These are phyloP conservation scores for Biston stratarius DNA, from an alignment of 2,888 invertebrate species.

Conservation along the genomic window DNA sequence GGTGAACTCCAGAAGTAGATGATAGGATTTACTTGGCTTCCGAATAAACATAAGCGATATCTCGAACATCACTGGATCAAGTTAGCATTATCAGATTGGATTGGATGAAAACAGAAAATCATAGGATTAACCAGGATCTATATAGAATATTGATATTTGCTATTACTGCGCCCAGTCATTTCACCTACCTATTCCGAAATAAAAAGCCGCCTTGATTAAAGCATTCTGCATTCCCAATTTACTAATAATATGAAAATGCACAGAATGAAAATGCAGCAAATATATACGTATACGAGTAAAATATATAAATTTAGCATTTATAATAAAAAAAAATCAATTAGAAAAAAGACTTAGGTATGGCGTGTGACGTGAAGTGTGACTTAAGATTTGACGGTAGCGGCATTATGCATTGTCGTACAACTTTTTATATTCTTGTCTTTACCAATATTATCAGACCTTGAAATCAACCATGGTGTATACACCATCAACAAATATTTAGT, in stretches of 20 bases:
- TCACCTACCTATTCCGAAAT: too few relatives aligned
- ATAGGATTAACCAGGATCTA: too few relatives aligned
- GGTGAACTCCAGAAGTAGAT: slow-evolving; percentile 20
- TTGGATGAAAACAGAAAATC: too few relatives aligned
- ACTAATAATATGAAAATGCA: too few relatives aligned
- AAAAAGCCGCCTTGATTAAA: too few relatives aligned
- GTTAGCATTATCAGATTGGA: too few relatives aligned
- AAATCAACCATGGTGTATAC: slow-evolving; percentile 1
- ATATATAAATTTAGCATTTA: not conserved
- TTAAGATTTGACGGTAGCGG: not conserved
- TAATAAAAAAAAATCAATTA: not conserved
- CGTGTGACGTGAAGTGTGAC: too few relatives aligned
- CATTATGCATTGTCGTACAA: not conserved
- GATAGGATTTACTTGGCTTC: slow-evolving; percentile 17
- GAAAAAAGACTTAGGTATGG: too few relatives aligned
- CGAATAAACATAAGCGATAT: slow-evolving; percentile 9
- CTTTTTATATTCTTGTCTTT: not conserved
- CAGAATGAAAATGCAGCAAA: too few relatives aligned
- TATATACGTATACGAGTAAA: not conserved
- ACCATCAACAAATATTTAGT: slow-evolving; percentile 7
- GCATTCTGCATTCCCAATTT: too few relatives aligned
- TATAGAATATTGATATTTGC: too few relatives aligned
- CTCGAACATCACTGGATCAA: not conserved
- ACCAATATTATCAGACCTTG: slow-evolving; percentile 5
- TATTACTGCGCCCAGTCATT: too few relatives aligned